Evolutionary conservation across 2,888 invertebrate species (phyloP), one percentile per base, ranked within the genome.

Genomic region (Dorcus parallelipipedus): DNA sequence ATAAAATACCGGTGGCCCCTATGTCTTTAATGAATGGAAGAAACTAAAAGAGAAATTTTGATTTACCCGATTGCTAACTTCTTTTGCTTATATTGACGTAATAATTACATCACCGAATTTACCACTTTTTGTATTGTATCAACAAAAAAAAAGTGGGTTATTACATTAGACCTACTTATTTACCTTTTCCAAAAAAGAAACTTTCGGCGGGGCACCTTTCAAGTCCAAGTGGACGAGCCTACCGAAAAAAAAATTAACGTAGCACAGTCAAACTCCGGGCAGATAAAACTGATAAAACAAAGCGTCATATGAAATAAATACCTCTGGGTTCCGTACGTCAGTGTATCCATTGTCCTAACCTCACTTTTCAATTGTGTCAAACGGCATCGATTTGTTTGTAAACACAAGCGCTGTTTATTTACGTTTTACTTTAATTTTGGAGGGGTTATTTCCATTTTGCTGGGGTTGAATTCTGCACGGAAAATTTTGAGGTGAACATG

Each of bases 1-100:
- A 69, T 9, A 94, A 80, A 17, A 94, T 76, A 1, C 94, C 94
- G 1, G 91, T 93, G 0, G 89, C 91, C 20, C 93, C 90, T 82
- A 89, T 84, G 73, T 83, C 78, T 68, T 81, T 78, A 63, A 88
- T 74, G 48, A 85, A 76, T 10, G 84, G 83, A 70, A 88, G 85
- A 58, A 90, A 76, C 83, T 84, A 67, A 48, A 76, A 76, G 26
- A 33, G 64, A 54, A 38, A 58, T 47, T 38, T 47, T 23, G 3
- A 54, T 9, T 51, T 33, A 33, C 26, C 26, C 6, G 6, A 33
- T 1, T 33, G 3, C 26, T 33, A 33, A 33, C 26, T 33, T 33
- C 26, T 33, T 33, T 33, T 33, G 26, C 7, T 33, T 33, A 33
- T 33, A 6, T 20, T 57, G 23, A 40, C 39, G 43, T 23, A 52